Evolutionary conservation across 1,140 invertebrate species (phyloP).

Genomic region (Bombus impatiens): DNA sequence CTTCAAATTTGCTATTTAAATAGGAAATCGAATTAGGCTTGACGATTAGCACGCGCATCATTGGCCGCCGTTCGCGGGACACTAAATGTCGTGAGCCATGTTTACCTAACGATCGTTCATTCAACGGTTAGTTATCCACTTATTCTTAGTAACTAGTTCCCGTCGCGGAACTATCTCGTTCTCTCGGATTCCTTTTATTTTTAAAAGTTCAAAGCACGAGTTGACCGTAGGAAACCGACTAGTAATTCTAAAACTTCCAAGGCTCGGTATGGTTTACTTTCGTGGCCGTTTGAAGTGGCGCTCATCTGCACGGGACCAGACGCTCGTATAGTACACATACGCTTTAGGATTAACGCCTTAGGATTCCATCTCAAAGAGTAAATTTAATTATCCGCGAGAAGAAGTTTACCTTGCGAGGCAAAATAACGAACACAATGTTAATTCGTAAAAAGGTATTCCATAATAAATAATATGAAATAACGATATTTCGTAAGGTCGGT

Average conservation of each 20-base stretch:
- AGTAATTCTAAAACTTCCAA: slow-evolving; percentile 20
- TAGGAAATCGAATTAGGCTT: background rate
- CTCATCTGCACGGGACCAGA: slow-evolving; percentile 33
- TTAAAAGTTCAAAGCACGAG: slow-evolving; percentile 41
- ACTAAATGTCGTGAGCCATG: slow-evolving; percentile 17
- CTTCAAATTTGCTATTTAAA: slow-evolving; percentile 42
- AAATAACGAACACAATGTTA: background rate
- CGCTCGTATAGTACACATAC: slow-evolving; percentile 15
- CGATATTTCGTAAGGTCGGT: background rate
- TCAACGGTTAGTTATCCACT: slow-evolving; percentile 41
- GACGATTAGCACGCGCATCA: slow-evolving; percentile 34
- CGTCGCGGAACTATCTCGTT: background rate
- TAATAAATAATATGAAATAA: too few relatives aligned
- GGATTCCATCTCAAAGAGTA: slow-evolving; percentile 15
- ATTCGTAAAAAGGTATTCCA: too few relatives aligned
- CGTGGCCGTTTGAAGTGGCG: slow-evolving; percentile 52
- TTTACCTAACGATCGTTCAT: slow-evolving; percentile 35
- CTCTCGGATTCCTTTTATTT: background rate
- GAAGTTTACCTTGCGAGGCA: background rate
- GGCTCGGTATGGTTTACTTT: slow-evolving; percentile 45
- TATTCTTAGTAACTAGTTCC: slow-evolving; percentile 45
- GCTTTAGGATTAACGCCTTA: background rate
- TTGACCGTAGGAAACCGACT: background rate
- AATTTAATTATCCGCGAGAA: slow-evolving; percentile 12
- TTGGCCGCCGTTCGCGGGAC: background rate